Conservation (phyloP, 2,797 vertebrate genomes). For the Cercopithecus hamlyni region DNA sequence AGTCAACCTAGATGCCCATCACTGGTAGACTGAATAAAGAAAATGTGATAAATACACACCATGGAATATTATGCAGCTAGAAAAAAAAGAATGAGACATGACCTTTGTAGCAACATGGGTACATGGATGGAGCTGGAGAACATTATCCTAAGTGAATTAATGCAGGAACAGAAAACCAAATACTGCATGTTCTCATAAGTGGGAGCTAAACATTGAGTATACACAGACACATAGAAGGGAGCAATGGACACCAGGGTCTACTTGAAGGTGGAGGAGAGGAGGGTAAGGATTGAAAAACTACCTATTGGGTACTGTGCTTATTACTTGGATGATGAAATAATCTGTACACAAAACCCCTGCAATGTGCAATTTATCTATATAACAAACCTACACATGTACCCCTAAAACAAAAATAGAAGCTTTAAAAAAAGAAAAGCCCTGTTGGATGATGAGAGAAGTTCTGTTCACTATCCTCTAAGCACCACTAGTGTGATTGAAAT, state of each 20-base stretch:
- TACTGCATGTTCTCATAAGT: neutral
- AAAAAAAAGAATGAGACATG: neutral
- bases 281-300: neutral
- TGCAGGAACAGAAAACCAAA: neutral
- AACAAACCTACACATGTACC: neutral
- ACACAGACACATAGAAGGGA: neutral
- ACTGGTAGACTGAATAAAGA: neutral
- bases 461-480: neutral
- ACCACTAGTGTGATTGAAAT: neutral
- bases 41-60: neutral
- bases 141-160: neutral
- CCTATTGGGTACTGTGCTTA: neutral
- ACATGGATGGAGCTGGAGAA: neutral
- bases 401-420: neutral
- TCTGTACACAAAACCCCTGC: neutral
- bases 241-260: neutral
- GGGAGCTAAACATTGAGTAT: neutral
- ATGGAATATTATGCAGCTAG: neutral
- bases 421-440: neutral
- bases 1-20: neutral
- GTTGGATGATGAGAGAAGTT: neutral
- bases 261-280: neutral
- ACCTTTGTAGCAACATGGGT: neutral
- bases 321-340: neutral
- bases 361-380: neutral